A percentile compares a stretch with the other conserved stretches of the same genome.
These are phyloP conservation scores for Thrips palmi DNA, from an alignment of 1,140 invertebrate species.

Conservation along the genomic window DNA sequence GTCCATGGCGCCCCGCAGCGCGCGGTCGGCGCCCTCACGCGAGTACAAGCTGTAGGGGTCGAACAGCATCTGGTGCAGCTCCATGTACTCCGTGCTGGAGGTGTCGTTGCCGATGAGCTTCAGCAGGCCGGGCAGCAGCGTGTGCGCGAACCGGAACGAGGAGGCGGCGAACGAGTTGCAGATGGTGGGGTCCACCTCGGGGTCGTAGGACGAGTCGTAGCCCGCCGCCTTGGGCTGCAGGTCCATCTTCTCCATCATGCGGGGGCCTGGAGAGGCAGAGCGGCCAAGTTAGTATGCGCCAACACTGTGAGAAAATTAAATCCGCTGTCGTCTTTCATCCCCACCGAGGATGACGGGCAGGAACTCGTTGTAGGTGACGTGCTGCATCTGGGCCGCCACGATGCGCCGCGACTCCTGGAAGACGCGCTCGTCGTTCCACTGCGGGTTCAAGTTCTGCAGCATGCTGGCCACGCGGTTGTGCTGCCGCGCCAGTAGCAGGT, in stretches of 20 bases:
- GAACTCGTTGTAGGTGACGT: conserved; percentile 79
- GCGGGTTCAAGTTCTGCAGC: conserved; percentile 46
- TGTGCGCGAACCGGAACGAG: conserved; percentile 83
- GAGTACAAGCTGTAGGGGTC: conserved; percentile 61
- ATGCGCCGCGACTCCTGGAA: conserved; percentile 68
- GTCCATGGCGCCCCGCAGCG: conserved; percentile 38
- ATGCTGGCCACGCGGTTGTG: conserved; percentile 58
- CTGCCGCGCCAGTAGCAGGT: conserved; percentile 57
- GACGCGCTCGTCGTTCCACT: conserved; percentile 64
- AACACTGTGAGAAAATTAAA: too few relatives aligned
- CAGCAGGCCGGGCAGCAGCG: conserved; percentile 52
- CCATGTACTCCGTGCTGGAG: conserved; percentile 40
- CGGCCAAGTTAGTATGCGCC: too few relatives aligned
- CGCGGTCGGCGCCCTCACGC: conserved; percentile 33
- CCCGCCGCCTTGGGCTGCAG: conserved; percentile 37
- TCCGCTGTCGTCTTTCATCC: conserved; percentile 9
- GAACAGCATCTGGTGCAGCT: conserved; percentile 63
- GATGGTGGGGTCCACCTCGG: conserved; percentile 55
- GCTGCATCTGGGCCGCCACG: conserved; percentile 64
- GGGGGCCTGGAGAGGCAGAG: conserved; percentile 29
- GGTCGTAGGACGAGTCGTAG: conserved; percentile 47
- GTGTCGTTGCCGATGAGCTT: conserved; percentile 36
- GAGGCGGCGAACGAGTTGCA: conserved; percentile 83
- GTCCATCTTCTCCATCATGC: conserved; percentile 33
- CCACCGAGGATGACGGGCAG: conserved; percentile 60